Evolutionary conservation across 2,888 invertebrate species (phyloP).

Genomic region (Eumerus sabulonum): DNA sequence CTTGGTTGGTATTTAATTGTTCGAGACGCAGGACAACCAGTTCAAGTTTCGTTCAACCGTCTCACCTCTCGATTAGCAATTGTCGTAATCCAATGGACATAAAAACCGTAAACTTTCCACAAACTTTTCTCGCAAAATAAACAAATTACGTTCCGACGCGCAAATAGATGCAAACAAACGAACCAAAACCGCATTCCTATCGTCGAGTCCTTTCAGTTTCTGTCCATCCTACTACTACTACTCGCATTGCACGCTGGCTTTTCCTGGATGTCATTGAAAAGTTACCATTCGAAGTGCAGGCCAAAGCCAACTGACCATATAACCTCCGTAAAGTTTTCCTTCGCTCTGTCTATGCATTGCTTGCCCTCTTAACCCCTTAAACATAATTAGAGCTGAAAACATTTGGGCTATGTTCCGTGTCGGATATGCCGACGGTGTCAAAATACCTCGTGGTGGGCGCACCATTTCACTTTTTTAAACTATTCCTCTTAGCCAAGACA

Average conservation of each 20-base stretch:
- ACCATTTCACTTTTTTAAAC: conserved; percentile 4
- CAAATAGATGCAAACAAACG: conserved; percentile 49
- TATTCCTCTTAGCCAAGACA: conserved; percentile 8
- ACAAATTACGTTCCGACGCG: conserved; percentile 52
- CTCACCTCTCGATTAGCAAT: conserved; percentile 28
- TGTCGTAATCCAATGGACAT: conserved; percentile 39
- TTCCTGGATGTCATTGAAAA: conserved; percentile 58
- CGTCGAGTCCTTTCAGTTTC: conserved; percentile 31
- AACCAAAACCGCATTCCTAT: conserved; percentile 59
- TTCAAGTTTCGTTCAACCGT: conserved; percentile 2
- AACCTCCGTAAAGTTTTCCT: conserved; percentile 25
- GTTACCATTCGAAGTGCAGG: conserved; percentile 32
- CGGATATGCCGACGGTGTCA: conserved; percentile 66
- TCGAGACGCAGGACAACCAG: neutral
- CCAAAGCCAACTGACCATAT: conserved; percentile 54
- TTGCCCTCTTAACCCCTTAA: conserved; percentile 62
- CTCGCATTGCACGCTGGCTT: conserved; percentile 10
- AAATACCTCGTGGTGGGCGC: conserved; percentile 46
- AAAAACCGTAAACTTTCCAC: conserved; percentile 42
- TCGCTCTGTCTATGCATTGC: conserved; percentile 2
- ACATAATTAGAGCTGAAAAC: conserved; percentile 68
- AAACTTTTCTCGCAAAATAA: conserved; percentile 55
- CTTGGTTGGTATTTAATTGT: no score
- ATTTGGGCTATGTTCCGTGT: conserved; percentile 65
- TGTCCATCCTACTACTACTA: no score